Evolutionary conservation across 2,797 vertebrate genomes (phyloP).

Genomic region (Distichodus sexfasciatus): DNA sequence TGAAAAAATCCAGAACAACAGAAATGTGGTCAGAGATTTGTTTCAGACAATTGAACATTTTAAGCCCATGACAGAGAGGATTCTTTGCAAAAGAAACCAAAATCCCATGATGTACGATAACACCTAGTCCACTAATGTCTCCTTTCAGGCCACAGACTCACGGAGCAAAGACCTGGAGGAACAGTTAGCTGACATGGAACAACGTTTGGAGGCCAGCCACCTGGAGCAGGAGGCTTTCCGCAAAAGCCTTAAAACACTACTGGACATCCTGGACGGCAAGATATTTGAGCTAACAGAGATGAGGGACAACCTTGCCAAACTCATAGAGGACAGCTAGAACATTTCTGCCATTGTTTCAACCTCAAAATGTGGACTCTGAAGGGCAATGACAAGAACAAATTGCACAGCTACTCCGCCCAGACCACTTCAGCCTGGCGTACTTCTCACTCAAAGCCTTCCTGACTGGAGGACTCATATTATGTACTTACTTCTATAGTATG

Average conservation of each 20-base stretch:
- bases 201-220: conserved; percentile 94
- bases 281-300: conserved; percentile 99
- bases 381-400: conserved; percentile 62
- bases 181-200: conserved; percentile 90
- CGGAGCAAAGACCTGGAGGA: conserved; percentile 92
- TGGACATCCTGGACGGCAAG: conserved; percentile 98
- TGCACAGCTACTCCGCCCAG: conserved; percentile 24
- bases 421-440: conserved; percentile 7
- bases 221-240: conserved; percentile 95
- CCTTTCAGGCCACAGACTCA: conserved; percentile 89
- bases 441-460: conserved; percentile 27
- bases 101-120: too few species aligned
- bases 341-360: conserved; percentile 48
- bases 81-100: too few species aligned
- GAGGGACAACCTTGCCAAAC: conserved; percentile 94
- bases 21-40: too few species aligned
- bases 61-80: too few species aligned
- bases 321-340: conserved; percentile 95
- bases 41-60: too few species aligned
- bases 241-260: conserved; percentile 96
- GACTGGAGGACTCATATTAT: conserved; percentile 16
- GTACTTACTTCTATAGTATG: conserved; percentile 41
- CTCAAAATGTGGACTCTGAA: conserved; percentile 55
- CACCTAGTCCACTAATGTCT: background rate
- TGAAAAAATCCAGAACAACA: too few species aligned